phyloP scores from a whole-genome alignment of 2,113 vertebrate genomes.

The Antechinus stuartii region DNA sequence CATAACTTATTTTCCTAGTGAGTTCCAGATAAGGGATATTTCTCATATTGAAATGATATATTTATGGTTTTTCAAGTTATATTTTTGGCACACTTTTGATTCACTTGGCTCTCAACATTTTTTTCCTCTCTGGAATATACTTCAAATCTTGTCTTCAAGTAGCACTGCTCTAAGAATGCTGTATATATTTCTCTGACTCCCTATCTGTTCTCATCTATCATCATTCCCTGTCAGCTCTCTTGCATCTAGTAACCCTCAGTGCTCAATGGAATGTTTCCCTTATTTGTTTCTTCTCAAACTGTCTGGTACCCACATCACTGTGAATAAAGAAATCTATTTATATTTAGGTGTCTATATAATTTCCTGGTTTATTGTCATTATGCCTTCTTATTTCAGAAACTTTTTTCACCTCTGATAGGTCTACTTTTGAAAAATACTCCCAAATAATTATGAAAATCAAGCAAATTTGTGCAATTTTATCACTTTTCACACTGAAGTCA shows the following conservation, averaged over 20 bases:
- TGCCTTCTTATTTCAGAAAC: not conserved
- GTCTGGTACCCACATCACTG: conserved; percentile 44
- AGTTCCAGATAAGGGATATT: not conserved
- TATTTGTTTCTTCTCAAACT: conserved; percentile 61
- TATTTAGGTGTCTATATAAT: not conserved
- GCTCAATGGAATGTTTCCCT: conserved; percentile 54
- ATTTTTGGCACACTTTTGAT: conserved; percentile 35
- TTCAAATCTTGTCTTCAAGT: conserved; percentile 38
- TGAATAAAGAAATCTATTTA: conserved; percentile 18
- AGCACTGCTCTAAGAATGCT: conserved; percentile 11
- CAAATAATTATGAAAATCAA: conserved; percentile 58
- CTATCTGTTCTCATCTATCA: conserved; percentile 49
- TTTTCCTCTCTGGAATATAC: conserved; percentile 39
- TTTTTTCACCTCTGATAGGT: conserved; percentile 7
- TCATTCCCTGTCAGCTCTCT: conserved; percentile 58
- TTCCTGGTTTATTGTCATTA: conserved; percentile 49
- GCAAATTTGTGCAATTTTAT: conserved; percentile 63
- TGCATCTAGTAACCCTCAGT: conserved; percentile 28
- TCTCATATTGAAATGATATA: conserved; percentile 38
- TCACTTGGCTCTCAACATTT: conserved; percentile 3
- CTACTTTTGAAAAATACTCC: conserved; percentile 46
- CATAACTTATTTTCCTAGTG: not conserved
- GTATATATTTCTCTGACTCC: not conserved
- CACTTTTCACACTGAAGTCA: conserved; percentile 74
- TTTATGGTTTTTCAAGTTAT: conserved; percentile 14